These are phyloP conservation scores for Bombus vancouverensis DNA, from an alignment of 1,140 invertebrate species.

Conservation along the genomic window DNA sequence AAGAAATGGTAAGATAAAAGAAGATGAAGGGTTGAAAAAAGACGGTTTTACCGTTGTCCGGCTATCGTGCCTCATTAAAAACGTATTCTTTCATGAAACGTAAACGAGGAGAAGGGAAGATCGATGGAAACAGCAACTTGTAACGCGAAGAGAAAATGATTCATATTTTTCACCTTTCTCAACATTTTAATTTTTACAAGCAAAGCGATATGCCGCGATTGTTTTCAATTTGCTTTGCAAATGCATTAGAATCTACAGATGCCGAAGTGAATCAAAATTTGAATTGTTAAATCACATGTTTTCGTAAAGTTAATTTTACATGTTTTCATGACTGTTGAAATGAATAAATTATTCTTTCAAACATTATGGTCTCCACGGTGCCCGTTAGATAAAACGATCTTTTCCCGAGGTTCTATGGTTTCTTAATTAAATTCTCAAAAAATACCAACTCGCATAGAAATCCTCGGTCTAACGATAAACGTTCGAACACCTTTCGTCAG, in stretches of 20 bases:
- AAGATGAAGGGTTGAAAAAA: background rate
- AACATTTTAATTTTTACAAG: background rate
- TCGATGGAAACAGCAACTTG: conserved; percentile 18
- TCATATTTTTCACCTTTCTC: conserved; percentile 6
- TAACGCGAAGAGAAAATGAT: conserved; percentile 10
- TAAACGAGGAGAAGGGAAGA: conserved; percentile 31
- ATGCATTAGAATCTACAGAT: background rate
- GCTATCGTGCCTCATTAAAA: conserved; percentile 46
- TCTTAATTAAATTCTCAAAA: too few species aligned
- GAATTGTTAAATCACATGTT: background rate
- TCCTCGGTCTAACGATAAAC: too few species aligned
- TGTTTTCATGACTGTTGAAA: too few species aligned
- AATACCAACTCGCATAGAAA: too few species aligned
- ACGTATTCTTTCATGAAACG: conserved; percentile 42
- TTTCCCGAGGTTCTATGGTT: too few species aligned
- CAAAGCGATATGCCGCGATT: background rate
- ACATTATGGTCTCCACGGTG: too few species aligned
- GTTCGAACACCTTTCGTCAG: background rate
- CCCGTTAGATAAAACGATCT: too few species aligned
- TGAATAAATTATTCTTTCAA: too few species aligned
- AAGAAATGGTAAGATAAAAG: background rate
- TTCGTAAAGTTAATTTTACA: background rate
- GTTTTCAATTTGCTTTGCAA: background rate
- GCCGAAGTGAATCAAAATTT: background rate
- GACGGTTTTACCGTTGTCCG: conserved; percentile 4